Evolutionary conservation across 2,113 vertebrate species (phyloP).

Genomic region (Gobius niger): DNA sequence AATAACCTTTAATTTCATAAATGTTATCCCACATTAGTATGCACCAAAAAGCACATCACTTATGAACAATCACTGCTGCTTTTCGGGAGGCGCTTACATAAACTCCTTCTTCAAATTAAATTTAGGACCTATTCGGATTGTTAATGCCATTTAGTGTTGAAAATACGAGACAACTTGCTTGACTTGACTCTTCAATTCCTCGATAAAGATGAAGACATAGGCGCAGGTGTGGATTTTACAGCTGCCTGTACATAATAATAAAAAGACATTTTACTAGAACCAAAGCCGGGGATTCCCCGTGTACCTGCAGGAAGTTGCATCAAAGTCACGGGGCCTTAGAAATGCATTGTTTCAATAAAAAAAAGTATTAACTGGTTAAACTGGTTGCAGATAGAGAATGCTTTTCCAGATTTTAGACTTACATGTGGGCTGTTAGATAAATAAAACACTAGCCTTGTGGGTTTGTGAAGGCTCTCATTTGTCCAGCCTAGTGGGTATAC

Average conservation of each 20-base stretch:
- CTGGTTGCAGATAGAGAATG: not conserved
- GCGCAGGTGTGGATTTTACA: too few relatives aligned
- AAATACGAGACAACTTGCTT: too few relatives aligned
- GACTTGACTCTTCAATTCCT: too few relatives aligned
- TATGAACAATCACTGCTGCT: constrained; percentile 13
- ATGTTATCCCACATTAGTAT: constrained; percentile 30
- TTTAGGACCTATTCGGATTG: too few relatives aligned
- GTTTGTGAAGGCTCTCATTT: too few relatives aligned
- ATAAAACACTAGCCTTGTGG: not conserved
- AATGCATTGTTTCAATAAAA: not conserved
- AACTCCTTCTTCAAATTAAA: too few relatives aligned
- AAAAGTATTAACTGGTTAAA: not conserved
- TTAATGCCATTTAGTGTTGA: too few relatives aligned
- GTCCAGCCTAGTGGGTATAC: not conserved
- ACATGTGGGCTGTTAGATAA: not conserved
- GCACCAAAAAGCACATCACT: constrained; percentile 25
- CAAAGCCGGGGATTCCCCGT: not conserved
- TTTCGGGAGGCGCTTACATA: constrained; percentile 6
- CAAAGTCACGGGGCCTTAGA: not conserved
- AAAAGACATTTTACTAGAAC: not conserved
- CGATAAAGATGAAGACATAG: too few relatives aligned
- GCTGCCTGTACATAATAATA: too few relatives aligned
- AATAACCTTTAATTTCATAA: constrained; percentile 30
- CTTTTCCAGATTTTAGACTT: not conserved
- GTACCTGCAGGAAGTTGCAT: not conserved